Conservation (phyloP, 2,797 vertebrate species). For the Xenentodon cancila region DNA sequence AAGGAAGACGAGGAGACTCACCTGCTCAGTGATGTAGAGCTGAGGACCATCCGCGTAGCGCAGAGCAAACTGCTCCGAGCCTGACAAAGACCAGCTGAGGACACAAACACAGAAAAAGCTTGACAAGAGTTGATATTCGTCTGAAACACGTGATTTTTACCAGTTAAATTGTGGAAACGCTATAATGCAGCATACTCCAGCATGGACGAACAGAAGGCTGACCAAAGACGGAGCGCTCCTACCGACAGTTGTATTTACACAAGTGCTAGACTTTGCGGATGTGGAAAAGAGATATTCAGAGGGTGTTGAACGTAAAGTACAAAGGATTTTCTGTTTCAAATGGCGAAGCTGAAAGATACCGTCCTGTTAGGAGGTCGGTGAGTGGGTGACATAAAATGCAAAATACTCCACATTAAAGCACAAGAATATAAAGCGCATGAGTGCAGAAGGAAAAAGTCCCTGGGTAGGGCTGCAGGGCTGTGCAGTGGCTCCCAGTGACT, state of each 20-base stretch:
- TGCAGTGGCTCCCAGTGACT: no score
- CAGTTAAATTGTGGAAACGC: conserved; percentile 11
- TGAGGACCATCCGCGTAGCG: conserved; percentile 97
- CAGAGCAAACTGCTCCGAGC: conserved; percentile 94
- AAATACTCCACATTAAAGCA: conserved; percentile 10
- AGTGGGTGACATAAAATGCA: conserved; percentile 20
- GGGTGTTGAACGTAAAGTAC: conserved; percentile 51
- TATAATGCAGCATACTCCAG: conserved; percentile 26
- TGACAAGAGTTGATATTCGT: conserved; percentile 9
- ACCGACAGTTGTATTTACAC: conserved; percentile 47
- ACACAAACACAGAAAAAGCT: conserved; percentile 24
- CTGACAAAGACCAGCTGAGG: conserved; percentile 93
- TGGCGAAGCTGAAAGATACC: conserved; percentile 5
- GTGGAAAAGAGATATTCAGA: conserved; percentile 53
- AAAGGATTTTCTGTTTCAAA: conserved; percentile 44
- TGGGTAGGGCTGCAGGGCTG: no score
- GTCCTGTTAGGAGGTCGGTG: conserved; percentile 15
- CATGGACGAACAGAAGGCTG: conserved; percentile 44
- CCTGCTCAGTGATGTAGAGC: conserved; percentile 98
- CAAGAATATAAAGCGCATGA: background rate
- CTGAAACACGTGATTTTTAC: background rate
- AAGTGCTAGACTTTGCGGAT: conserved; percentile 33
- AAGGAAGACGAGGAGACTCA: conserved; percentile 55
- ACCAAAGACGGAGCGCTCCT: conserved; percentile 39
- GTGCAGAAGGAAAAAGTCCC: background rate